A percentile compares a stretch with the other conserved stretches of the same genome.
These are phyloP conservation scores for Teleogryllus oceanicus DNA, from an alignment of 2,888 invertebrate genomes.

Conservation along the genomic window DNA sequence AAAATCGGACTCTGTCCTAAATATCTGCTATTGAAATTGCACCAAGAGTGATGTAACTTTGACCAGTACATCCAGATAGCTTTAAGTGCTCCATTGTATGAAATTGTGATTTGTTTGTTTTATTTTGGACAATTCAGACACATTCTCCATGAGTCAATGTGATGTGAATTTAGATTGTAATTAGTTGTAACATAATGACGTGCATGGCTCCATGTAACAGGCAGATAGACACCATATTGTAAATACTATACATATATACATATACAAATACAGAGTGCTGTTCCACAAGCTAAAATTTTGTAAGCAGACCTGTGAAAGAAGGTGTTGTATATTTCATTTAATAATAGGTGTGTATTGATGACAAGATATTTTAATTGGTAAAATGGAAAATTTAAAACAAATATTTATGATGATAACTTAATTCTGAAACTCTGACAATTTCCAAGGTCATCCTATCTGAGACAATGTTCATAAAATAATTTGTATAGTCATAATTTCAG, in stretches of 20 bases:
- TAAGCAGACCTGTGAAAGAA: neutral
- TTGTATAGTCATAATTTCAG: neutral
- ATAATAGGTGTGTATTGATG: neutral
- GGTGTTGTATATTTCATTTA: conserved; percentile 18
- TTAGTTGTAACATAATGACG: conserved; percentile 9
- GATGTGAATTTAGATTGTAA: conserved; percentile 9
- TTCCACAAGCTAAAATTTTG: conserved; percentile 9
- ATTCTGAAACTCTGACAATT: neutral
- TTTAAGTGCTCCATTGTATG: no score
- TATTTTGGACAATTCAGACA: neutral
- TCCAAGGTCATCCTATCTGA: no score
- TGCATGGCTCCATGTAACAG: neutral
- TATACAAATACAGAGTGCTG: conserved; percentile 2
- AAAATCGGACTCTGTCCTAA: no score
- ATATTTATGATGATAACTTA: neutral
- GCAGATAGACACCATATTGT: neutral
- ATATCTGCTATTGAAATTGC: no score
- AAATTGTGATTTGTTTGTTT: no score
- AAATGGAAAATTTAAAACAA: conserved; percentile 4
- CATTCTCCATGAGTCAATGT: neutral
- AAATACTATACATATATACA: neutral
- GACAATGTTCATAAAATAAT: neutral
- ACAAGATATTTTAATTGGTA: neutral
- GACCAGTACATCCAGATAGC: no score
- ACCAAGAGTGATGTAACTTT: no score